Evolutionary conservation across 2,888 invertebrate genomes (phyloP).

Genomic region (Melanostoma scalare): DNA sequence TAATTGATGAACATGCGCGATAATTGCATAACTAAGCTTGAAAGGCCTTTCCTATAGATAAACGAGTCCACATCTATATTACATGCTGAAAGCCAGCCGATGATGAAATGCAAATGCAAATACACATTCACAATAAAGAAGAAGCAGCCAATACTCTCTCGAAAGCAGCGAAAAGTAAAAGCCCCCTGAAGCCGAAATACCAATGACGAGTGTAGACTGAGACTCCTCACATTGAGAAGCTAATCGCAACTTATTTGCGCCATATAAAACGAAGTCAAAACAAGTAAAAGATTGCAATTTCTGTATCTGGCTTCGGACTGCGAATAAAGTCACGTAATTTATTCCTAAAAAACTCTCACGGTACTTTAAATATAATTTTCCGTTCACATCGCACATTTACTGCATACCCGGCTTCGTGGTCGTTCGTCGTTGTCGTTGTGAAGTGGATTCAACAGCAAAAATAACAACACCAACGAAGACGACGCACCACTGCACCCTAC

Average conservation of each 20-base stretch:
- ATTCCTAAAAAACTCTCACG: conserved; percentile 74
- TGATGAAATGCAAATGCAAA: too few species aligned
- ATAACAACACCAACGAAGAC: conserved; percentile 26
- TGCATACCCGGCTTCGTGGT: conserved; percentile 77
- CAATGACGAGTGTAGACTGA: conserved; percentile 40
- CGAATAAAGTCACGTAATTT: conserved; percentile 73
- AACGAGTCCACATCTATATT: neutral
- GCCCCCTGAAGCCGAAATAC: neutral
- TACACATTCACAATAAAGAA: too few species aligned
- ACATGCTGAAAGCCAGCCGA: too few species aligned
- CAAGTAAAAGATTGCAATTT: conserved; percentile 65
- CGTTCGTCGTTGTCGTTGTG: conserved; percentile 34
- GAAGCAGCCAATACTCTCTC: too few species aligned
- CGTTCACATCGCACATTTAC: conserved; percentile 81
- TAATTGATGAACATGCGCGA: conserved; percentile 37
- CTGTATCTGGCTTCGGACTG: conserved; percentile 64
- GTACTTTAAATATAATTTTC: conserved; percentile 73
- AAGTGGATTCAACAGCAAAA: conserved; percentile 39
- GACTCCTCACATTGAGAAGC: conserved; percentile 45
- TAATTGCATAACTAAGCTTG: conserved; percentile 12
- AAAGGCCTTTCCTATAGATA: neutral
- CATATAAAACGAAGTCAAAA: conserved; percentile 30
- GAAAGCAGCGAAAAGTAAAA: too few species aligned
- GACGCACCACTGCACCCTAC: conserved; percentile 46
- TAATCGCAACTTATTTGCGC: conserved; percentile 50